phyloP scores from a whole-genome alignment of 2,888 invertebrate species.

The Apantesis nais region DNA sequence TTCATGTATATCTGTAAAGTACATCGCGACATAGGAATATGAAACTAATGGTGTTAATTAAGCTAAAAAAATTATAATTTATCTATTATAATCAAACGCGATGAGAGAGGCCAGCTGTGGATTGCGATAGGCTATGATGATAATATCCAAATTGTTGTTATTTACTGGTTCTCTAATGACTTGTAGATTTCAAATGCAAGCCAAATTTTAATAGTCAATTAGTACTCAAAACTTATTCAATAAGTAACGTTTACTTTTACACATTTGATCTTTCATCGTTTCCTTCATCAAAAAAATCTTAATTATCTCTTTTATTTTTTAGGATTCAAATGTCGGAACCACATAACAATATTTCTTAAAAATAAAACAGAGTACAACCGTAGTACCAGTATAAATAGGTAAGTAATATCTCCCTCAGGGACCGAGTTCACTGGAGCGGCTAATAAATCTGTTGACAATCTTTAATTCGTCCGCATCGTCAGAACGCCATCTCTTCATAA shows the following conservation, averaged over 20 bases:
- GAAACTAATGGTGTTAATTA: too few relatives aligned
- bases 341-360: constrained; percentile 18
- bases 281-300: background rate
- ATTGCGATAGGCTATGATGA: too few relatives aligned
- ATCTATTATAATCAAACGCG: too few relatives aligned
- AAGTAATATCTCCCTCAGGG: constrained; percentile 63
- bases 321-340: background rate
- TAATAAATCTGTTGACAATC: constrained; percentile 85
- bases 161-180: background rate
- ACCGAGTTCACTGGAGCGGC: constrained; percentile 77
- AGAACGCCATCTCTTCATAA: constrained; percentile 64
- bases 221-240: background rate
- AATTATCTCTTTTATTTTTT: background rate
- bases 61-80: too few relatives aligned
- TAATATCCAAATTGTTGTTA: too few relatives aligned
- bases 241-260: background rate
- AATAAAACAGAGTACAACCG: constrained; percentile 25
- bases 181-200: background rate
- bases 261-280: background rate
- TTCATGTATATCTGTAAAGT: too few relatives aligned
- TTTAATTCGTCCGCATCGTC: constrained; percentile 77
- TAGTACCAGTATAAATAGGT: constrained; percentile 56
- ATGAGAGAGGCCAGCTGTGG: too few relatives aligned
- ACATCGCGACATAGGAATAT: too few relatives aligned
- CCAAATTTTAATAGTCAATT: background rate